Evolutionary conservation across 2,113 vertebrate genomes (phyloP).

Genomic region (Sarotherodon lohbergeri): DNA sequence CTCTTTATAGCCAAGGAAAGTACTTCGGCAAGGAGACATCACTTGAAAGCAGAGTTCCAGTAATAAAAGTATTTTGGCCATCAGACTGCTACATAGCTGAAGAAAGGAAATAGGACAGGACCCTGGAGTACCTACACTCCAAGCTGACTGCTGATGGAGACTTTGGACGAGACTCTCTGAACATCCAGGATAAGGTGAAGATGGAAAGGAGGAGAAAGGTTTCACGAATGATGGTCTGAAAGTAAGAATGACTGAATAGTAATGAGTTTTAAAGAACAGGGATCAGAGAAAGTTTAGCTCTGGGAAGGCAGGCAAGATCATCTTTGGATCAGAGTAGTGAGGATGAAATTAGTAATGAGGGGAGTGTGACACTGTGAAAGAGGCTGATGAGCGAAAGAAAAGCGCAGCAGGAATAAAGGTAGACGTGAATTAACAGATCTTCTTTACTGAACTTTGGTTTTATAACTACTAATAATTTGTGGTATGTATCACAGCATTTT

Average conservation of each 20-base stretch:
- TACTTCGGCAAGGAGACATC: not conserved
- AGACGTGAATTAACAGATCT: not conserved
- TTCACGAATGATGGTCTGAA: not conserved
- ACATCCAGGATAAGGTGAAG: not conserved
- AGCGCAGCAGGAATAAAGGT: not conserved
- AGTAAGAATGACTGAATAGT: not conserved
- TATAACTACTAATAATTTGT: not conserved
- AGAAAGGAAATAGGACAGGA: not conserved
- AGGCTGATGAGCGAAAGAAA: not conserved
- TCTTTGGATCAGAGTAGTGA: not conserved
- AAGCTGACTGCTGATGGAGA: not conserved
- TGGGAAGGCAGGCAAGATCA: not conserved
- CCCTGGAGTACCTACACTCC: not conserved
- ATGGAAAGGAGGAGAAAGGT: not conserved
- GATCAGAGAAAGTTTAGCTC: not conserved
- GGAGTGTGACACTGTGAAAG: not conserved
- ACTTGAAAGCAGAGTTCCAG: not conserved
- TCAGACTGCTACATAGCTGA: not conserved
- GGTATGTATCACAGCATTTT: not conserved
- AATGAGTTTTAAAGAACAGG: not conserved
- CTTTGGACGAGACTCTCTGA: not conserved
- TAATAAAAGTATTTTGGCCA: not conserved
- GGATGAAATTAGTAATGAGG: not conserved
- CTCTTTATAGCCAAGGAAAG: not conserved
- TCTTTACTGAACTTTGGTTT: not conserved